Conservation (phyloP, 1,140 invertebrate species). For the Neotoxoptera formosana region DNA sequence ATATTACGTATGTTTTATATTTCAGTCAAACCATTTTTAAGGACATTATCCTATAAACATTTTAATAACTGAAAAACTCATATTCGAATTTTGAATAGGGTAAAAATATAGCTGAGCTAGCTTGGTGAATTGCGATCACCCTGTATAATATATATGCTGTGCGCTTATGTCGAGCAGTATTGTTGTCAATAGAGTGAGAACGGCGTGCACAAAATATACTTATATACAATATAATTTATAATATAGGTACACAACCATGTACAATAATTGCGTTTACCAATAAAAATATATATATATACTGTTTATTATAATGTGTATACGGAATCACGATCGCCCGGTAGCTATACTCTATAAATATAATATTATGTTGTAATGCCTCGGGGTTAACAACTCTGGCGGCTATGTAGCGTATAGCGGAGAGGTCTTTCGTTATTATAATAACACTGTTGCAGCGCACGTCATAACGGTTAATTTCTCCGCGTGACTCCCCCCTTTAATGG, state of each 20-base stretch:
- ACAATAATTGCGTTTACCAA: background rate
- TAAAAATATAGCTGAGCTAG: background rate
- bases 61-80: background rate
- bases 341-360: background rate
- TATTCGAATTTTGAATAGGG: background rate
- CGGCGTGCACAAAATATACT: background rate
- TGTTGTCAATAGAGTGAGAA: background rate
- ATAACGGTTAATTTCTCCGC: conserved; percentile 57
- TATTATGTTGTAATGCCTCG: conserved; percentile 8
- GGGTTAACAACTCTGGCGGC: background rate
- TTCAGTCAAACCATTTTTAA: background rate
- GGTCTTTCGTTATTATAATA: conserved; percentile 45
- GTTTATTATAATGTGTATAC: background rate
- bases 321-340: background rate
- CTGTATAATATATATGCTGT: background rate
- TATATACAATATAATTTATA: background rate
- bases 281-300: background rate
- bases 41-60: background rate
- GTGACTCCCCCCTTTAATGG: conserved; percentile 53
- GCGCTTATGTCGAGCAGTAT: background rate
- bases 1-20: background rate
- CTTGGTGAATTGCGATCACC: background rate
- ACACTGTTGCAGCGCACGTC: background rate
- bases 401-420: conserved; percentile 7
- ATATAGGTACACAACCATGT: background rate